These are phyloP conservation scores for Anarsia innoxiella DNA, from an alignment of 2,888 invertebrate genomes.

Conservation along the genomic window DNA sequence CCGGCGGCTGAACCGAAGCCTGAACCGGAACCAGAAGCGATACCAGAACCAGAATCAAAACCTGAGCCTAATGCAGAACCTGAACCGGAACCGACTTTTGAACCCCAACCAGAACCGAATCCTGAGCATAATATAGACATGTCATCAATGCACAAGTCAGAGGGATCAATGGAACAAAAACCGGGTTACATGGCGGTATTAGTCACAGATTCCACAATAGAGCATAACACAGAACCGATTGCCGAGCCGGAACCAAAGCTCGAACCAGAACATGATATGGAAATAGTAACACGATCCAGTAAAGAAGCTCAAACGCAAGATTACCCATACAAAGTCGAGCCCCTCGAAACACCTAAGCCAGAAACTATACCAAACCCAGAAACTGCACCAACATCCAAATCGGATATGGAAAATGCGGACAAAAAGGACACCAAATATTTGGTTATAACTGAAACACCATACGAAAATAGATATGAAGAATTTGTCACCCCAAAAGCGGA, in stretches of 20 bases:
- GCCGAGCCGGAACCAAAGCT: conserved; percentile 25
- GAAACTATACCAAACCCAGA: conserved; percentile 21
- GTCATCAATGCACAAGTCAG: no score
- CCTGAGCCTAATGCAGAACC: conserved; percentile 26
- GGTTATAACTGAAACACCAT: not conserved
- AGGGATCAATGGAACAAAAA: no score
- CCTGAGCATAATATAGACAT: no score
- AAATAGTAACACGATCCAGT: no score
- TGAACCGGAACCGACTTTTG: conserved; percentile 21
- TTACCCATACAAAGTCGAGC: no score
- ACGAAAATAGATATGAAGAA: not conserved
- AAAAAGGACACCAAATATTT: not conserved
- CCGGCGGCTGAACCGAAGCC: conserved; percentile 14
- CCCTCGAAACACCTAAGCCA: no score
- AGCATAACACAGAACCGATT: conserved; percentile 22
- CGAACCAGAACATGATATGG: conserved; percentile 12
- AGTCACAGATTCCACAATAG: not conserved
- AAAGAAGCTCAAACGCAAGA: no score
- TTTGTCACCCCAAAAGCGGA: no score
- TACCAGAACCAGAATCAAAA: not conserved
- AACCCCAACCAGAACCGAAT: no score
- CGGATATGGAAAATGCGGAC: conserved; percentile 16
- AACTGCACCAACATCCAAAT: conserved; percentile 15
- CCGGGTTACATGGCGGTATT: no score
- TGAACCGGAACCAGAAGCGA: conserved; percentile 11